These are phyloP conservation scores for Plutomurus gul DNA, from an alignment of 1,140 invertebrate species.

Conservation along the genomic window DNA sequence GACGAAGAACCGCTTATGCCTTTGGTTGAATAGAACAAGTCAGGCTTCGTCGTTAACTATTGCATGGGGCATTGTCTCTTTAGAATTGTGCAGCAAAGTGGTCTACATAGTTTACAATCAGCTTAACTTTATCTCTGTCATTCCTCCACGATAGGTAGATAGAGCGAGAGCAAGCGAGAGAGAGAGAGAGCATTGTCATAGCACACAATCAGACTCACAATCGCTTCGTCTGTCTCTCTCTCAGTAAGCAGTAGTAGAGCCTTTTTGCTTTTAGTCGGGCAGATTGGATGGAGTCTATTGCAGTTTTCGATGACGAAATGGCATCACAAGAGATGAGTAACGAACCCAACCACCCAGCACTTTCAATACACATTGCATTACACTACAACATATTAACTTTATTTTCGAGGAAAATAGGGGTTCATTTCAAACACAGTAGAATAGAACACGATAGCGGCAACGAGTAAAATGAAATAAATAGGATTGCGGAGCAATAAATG, in stretches of 20 bases:
- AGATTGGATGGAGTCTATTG: not conserved
- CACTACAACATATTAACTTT: not conserved
- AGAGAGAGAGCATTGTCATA: not conserved
- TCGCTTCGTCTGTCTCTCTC: not conserved
- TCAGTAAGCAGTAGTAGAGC: not conserved
- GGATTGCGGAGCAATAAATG: slow-evolving; percentile 46
- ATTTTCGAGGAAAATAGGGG: not conserved
- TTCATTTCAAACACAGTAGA: not conserved
- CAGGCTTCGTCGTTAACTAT: not conserved
- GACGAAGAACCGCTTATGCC: not conserved
- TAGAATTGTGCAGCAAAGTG: slow-evolving; percentile 7
- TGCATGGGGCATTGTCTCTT: not conserved
- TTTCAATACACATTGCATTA: not conserved
- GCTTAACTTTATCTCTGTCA: slow-evolving; percentile 14
- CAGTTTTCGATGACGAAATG: not conserved
- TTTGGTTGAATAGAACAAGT: not conserved
- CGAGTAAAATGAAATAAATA: slow-evolving; percentile 33
- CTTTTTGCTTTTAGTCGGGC: not conserved
- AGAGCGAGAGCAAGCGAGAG: not conserved
- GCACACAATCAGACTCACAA: not conserved
- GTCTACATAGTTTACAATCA: slow-evolving; percentile 7
- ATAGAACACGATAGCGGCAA: not conserved
- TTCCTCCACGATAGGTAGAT: not conserved
- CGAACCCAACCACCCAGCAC: not conserved
- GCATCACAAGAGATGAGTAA: slow-evolving; percentile 11